Percentiles rank a stretch among this genome's conserved stretches.
Evolutionary conservation across 2,113 vertebrate genomes (phyloP).

Genomic region (Nibea coibor): DNA sequence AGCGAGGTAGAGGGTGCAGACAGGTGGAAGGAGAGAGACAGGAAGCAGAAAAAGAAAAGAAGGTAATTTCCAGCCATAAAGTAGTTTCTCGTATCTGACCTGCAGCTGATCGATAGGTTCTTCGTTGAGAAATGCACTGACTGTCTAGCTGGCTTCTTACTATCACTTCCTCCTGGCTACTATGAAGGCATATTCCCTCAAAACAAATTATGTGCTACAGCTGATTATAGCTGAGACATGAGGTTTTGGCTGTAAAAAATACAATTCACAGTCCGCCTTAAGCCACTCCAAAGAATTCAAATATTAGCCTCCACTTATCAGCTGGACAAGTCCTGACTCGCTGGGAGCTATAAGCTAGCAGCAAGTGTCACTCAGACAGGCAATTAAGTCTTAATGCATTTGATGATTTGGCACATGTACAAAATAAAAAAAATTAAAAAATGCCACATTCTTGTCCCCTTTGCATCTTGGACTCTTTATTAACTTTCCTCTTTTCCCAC

Average conservation of each 20-base stretch:
- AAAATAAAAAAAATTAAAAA: neutral
- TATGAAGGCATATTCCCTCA: constrained; percentile 7
- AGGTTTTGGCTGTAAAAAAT: constrained; percentile 8
- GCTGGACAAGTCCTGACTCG: constrained; percentile 15
- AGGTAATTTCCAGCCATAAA: constrained; percentile 54
- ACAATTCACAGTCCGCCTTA: constrained; percentile 3
- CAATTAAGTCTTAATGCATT: neutral
- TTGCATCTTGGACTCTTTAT: neutral
- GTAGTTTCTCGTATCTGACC: constrained; percentile 58
- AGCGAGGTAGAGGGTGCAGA: constrained; percentile 16
- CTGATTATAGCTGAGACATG: constrained; percentile 6
- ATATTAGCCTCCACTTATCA: constrained; percentile 15
- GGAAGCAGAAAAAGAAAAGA: constrained; percentile 46
- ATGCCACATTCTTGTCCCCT: neutral
- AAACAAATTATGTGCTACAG: constrained; percentile 5
- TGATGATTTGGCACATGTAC: neutral
- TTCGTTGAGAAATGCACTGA: constrained; percentile 22
- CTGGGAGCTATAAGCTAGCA: constrained; percentile 2
- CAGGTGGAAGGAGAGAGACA: constrained; percentile 29
- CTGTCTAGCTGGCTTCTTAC: constrained; percentile 25
- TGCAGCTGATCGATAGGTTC: constrained; percentile 58
- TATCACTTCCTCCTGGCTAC: constrained; percentile 17
- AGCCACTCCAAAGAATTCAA: constrained; percentile 1
- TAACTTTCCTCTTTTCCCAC: neutral
- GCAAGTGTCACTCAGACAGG: neutral